phyloP scores from a whole-genome alignment of 2,797 vertebrate genomes.

The Cetoscarus ocellatus region DNA sequence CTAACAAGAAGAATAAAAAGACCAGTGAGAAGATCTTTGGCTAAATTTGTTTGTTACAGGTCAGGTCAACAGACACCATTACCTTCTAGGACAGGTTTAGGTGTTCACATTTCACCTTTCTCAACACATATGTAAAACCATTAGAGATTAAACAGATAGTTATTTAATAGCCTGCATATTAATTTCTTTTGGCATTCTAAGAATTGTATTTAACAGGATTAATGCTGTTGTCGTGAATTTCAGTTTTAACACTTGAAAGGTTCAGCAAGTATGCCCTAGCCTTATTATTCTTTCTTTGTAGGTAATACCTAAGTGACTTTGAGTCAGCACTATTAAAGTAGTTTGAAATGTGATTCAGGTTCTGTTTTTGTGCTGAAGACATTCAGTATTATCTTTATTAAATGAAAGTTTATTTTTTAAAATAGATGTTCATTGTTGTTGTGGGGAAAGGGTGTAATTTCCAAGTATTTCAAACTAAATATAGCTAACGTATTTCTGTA shows the following conservation, averaged over 20 bases:
- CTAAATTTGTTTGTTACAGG: constrained; percentile 61
- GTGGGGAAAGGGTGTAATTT: constrained; percentile 7
- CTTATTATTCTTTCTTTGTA: not conserved
- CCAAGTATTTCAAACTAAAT: not conserved
- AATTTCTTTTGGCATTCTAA: constrained; percentile 54
- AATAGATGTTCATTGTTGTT: constrained; percentile 15
- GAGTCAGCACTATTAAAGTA: not conserved
- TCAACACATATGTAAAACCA: constrained; percentile 54
- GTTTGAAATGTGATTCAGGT: not conserved
- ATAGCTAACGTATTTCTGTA: constrained; percentile 6
- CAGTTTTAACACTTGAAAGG: constrained; percentile 4
- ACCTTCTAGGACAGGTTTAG: not conserved
- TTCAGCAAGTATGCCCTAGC: not conserved
- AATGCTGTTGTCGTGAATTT: constrained; percentile 17
- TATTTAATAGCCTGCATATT: not conserved
- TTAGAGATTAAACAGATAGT: not conserved
- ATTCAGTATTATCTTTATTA: constrained; percentile 19
- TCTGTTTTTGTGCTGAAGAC: constrained; percentile 1
- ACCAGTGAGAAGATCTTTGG: constrained; percentile 88
- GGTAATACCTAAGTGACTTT: constrained; percentile 1
- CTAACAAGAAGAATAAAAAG: constrained; percentile 90
- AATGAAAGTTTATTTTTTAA: not conserved
- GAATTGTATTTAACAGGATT: constrained; percentile 3
- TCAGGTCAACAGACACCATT: constrained; percentile 3
- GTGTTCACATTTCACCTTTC: not conserved